Base-by-base conservation (phyloP, 2,113 vertebrate species). In the Megalops atlanticus region DNA sequence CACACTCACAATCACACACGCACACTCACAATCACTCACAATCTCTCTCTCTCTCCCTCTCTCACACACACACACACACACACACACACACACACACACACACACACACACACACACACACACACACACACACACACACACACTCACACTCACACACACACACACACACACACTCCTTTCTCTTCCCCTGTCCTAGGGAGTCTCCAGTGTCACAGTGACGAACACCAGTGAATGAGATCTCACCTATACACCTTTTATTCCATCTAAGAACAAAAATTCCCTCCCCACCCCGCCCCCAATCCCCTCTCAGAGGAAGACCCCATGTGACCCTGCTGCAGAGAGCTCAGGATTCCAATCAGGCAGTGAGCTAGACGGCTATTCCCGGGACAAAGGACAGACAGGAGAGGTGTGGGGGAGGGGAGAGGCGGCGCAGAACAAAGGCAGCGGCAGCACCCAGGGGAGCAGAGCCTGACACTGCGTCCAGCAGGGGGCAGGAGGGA, bases 401-500 rank as follows among this genome's bases (percentile, higher is more conserved):
- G 86, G 91, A 88, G 94, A 96, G 94, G 93, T 94, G 95, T 94
- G 94, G 92, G 95, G 95, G 95, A 95, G 81, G 84, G 87, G 87
- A 95, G 94, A 93, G 93, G 94, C 94, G 92, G 93, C 12, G 88
- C 77, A 41, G 68, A 77, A 79, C 81, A 83, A 82, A 82, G 84
- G 82, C 64, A 58, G 47, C 14, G 45, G 92, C 93, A 93, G 96
- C 96, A 95, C 97, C 96, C 97, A 96, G 95, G 97, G 97, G 97
- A 98, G 95, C 95, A 89, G 94, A 95, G 91, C 91, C 95, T 94
- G 92, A 94, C 95, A 91, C 95, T 98, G 96, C 96, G 96, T 96
- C 96, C 98, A 64, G 31, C 2, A 95, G 94, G 95, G 94, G 94
- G 95, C 93, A 95, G 95, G 95, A 95, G 94, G 93, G 96, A 95